Base-by-base conservation (phyloP, 2,888 invertebrate genomes). In the Meloe dianella region DNA sequence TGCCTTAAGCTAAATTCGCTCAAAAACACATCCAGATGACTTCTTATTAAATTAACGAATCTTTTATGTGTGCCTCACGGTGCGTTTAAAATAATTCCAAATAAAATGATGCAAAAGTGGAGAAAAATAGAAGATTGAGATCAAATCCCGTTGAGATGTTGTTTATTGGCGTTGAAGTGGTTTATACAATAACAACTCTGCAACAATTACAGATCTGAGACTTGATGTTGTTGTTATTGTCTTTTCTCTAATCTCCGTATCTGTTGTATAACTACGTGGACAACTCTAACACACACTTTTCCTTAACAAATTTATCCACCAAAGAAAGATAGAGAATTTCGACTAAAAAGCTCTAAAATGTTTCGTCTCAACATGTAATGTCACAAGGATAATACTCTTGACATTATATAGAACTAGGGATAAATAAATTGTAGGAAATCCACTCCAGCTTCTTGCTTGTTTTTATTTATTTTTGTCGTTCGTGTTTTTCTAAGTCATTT, bases 1-100 rank as follows among this genome's bases (percentile, higher is more conserved):
- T 22, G 30, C 61, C 57, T 61, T 56, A 57, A 51, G 32, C 30
- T 17, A 47, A 47, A 8, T 22, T 12, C 4, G 5, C 5, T 41
- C n/a, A 8, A 9, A 51, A 51, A 51, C 51, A 51, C 24, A 51
- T 51, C 12, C 24, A 51, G 10, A 47, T 47, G n/a, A 51, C 60
- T 58, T 64, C 54, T 60, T 51, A 24, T 60, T 58, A 60, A 51
- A 51, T 64, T 58, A 64, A 51, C 59, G 57, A 9, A 17, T 27
- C 8, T n/a, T 30, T 22, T 24, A 57, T 14, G 29, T 27, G 4
- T 57, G 22, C 20, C 20, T 29, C n/a, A 57, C 4, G 29, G 29
- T 2, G 32, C 20, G 57, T 17, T 30, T 17, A 30, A 9, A 29
- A 29, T 20, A 30, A 17, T 30, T 27, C 14, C 29, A 57, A 29